Evolutionary conservation across 1,140 invertebrate genomes (phyloP).

Genomic region (Pachypeltis micranthus): DNA sequence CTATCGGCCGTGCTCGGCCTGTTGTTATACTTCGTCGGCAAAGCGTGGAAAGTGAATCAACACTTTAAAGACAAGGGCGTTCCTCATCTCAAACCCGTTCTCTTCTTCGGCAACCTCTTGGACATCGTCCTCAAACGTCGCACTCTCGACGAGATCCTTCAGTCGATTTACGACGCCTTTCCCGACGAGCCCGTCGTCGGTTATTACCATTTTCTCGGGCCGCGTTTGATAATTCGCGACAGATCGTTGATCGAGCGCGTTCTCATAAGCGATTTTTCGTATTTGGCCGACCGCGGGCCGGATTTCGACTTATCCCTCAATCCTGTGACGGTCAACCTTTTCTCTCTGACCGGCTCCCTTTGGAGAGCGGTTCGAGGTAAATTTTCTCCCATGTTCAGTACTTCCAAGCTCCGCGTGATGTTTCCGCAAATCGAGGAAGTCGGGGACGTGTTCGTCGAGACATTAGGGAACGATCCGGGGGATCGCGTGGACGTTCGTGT

Average conservation of each 20-base stretch:
- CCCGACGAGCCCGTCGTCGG: constrained; percentile 35
- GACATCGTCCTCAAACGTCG: constrained; percentile 21
- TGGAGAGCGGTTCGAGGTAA: constrained; percentile 47
- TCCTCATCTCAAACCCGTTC: constrained; percentile 2
- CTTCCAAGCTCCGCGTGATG: constrained; percentile 46
- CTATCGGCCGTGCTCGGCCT: too few relatives aligned
- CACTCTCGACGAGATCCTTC: constrained; percentile 31
- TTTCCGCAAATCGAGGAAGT: constrained; percentile 39
- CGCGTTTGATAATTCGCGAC: constrained; percentile 39
- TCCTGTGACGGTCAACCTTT: constrained; percentile 25
- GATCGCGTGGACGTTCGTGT: constrained; percentile 40
- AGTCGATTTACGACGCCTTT: constrained; percentile 36
- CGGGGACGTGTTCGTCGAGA: constrained; percentile 31
- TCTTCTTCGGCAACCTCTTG: constrained; percentile 14
- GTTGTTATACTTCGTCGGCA: neutral
- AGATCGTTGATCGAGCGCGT: constrained; percentile 39
- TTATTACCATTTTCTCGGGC: constrained; percentile 36
- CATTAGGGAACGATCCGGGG: constrained; percentile 28
- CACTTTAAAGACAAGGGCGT: neutral
- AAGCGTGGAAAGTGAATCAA: neutral
- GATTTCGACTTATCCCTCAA: constrained; percentile 25
- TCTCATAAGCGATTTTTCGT: constrained; percentile 40
- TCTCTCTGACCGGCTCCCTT: constrained; percentile 28
- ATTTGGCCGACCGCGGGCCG: constrained; percentile 38
- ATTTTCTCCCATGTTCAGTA: constrained; percentile 46